Base-by-base conservation (phyloP, 1,140 invertebrate species). In the Drosophila grimshawi region DNA sequence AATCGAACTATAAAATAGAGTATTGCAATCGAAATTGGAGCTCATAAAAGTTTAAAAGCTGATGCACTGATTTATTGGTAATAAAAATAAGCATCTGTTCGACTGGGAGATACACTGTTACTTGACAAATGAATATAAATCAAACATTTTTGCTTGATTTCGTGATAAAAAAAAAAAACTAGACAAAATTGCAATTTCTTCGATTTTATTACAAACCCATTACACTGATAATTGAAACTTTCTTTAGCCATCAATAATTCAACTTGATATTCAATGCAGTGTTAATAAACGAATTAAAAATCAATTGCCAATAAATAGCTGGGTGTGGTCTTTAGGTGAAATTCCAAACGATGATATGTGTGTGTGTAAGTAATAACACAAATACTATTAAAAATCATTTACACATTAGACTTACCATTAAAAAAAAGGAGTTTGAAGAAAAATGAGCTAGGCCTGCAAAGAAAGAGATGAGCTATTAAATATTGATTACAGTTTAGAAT, bases 321-420 rank as follows among this genome's bases (percentile, higher is more conserved):
- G 37, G 60, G 74, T 57, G 74, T 60, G 74, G 55, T 8, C 11
- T 10, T 37, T 32, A 51, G 41, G 33, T 53, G 62, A 79, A 78
- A 73, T 72, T 56, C 33, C 53, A 56, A 57, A n/a, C 35, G n/a
- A 19, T 33, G 19, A 19, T 19, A 19, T 19, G 19, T 19, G 1
- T 19, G 19, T 33, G 4, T 8, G 39, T 53, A 57, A 43, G 10
- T 43, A 43, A 43, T 55, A 48, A 29, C 8, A 30, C 19, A 11
- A 63, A 48, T 67, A 29, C 10, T 11, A 45, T 32, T 43, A 41
- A 45, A 57, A 48, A 53, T 51, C 56, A 29, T 59, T 71, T 51
- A 5, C 45, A 55, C n/a, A 78, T 64, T 68, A 27, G 4, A 76
- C 80, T 59, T 76, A 82, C 80, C 80, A 76, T 71, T 57, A 75